These are phyloP conservation scores for Haplotaxodon microlepis DNA, from an alignment of 2,113 vertebrate genomes.

Conservation along the genomic window DNA sequence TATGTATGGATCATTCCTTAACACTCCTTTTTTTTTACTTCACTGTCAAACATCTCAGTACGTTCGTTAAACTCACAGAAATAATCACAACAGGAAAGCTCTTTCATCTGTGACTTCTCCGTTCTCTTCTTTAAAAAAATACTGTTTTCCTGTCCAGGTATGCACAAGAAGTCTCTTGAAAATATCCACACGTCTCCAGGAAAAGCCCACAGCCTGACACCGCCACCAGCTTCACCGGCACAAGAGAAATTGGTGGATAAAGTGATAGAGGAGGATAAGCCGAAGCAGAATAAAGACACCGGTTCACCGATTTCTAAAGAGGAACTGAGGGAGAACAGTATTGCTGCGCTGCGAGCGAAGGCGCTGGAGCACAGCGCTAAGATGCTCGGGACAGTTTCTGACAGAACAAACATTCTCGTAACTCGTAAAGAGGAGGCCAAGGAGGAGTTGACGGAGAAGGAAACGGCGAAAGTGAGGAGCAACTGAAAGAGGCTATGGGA, in stretches of 20 bases:
- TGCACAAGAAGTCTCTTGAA: constrained; percentile 99
- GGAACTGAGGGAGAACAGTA: constrained; percentile 97
- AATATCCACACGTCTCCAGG: constrained; percentile 72
- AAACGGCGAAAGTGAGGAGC: constrained; percentile 21
- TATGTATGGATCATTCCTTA: neutral
- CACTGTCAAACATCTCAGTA: neutral
- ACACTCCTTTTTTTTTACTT: neutral
- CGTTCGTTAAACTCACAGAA: neutral
- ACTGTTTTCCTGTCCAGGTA: constrained; percentile 80
- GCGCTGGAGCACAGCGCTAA: constrained; percentile 97
- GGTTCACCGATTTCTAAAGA: constrained; percentile 83
- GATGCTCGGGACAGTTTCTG: constrained; percentile 82
- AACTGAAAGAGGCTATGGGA: neutral
- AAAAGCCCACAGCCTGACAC: constrained; percentile 71
- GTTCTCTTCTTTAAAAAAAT: neutral
- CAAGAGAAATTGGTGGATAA: constrained; percentile 75
- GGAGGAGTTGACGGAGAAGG: constrained; percentile 63
- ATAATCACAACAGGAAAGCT: neutral
- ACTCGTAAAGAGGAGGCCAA: constrained; percentile 57
- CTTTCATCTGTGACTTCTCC: neutral
- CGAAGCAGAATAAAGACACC: constrained; percentile 54
- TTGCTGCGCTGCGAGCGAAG: constrained; percentile 90
- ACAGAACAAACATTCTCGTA: constrained; percentile 45
- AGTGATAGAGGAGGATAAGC: constrained; percentile 69
- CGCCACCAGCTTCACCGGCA: constrained; percentile 59